Percentiles rank a stretch among this genome's conserved stretches.
These are phyloP conservation scores for Corvus hawaiiensis DNA, from an alignment of 2,113 vertebrate genomes.

Conservation along the genomic window DNA sequence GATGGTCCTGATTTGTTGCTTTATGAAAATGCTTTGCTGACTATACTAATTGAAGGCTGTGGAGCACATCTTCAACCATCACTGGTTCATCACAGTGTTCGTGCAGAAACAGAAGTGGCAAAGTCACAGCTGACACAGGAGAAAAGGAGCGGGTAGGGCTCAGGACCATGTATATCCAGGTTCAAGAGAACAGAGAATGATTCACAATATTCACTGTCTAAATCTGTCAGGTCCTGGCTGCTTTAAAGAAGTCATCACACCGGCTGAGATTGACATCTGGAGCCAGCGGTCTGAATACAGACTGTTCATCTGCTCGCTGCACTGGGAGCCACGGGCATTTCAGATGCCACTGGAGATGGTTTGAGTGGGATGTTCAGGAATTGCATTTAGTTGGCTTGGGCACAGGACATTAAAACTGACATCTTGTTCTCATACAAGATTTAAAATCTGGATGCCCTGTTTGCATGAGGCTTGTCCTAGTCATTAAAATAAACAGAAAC, in stretches of 20 bases:
- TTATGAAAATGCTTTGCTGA: neutral
- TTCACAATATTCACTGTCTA: neutral
- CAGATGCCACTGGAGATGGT: neutral
- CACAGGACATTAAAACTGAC: neutral
- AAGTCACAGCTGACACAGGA: neutral
- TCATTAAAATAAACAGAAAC: neutral
- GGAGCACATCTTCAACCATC: neutral
- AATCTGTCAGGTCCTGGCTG: neutral
- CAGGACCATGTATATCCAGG: accelerated
- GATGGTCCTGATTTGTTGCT: neutral
- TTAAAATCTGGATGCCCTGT: neutral
- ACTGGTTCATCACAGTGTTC: neutral
- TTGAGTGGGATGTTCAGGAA: neutral
- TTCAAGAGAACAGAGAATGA: neutral
- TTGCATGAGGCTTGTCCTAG: neutral
- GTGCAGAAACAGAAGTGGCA: neutral
- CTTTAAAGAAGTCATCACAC: neutral
- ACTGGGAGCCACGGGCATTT: neutral
- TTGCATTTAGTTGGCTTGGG: neutral
- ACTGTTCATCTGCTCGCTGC: accelerated
- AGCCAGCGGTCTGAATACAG: neutral
- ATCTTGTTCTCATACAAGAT: neutral
- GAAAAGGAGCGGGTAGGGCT: accelerated
- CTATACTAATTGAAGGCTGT: neutral
- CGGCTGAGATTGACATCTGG: neutral